Conservation (phyloP, 2,113 vertebrate species). For the Macquaria ambigua region DNA sequence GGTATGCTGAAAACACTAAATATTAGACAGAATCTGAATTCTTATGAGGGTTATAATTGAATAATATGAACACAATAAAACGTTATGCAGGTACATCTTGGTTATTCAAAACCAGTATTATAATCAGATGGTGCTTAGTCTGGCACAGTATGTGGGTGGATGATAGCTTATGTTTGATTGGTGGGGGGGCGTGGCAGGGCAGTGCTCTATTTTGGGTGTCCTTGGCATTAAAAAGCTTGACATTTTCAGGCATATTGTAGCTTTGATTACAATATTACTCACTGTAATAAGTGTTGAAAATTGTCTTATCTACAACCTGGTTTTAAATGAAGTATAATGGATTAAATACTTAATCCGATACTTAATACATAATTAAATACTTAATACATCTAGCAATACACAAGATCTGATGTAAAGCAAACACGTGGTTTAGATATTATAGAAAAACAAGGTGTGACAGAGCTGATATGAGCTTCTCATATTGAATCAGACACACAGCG, state of each 20-base stretch:
- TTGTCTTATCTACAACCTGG: background rate
- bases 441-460: background rate
- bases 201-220: conserved; percentile 40
- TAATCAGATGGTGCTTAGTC: conserved; percentile 32
- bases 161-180: conserved; percentile 49
- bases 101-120: background rate
- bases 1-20: background rate
- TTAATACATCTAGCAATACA: background rate
- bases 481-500: background rate
- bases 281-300: background rate
- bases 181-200: conserved; percentile 43
- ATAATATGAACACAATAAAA: background rate
- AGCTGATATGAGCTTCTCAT: background rate
- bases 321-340: background rate
- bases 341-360: background rate
- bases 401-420: background rate
- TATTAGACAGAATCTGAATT: background rate
- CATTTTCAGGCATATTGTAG: conserved; percentile 7
- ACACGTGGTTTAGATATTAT: background rate
- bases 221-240: conserved; percentile 35
- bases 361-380: too few species aligned
- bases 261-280: conserved; percentile 11
- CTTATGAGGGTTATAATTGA: background rate
- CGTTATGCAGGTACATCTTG: conserved; percentile 5
- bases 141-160: conserved; percentile 40